A percentile compares a stretch with the other conserved stretches of the same genome.
Evolutionary conservation across 2,797 vertebrate species (phyloP).

Genomic region (Xenopus petersii): DNA sequence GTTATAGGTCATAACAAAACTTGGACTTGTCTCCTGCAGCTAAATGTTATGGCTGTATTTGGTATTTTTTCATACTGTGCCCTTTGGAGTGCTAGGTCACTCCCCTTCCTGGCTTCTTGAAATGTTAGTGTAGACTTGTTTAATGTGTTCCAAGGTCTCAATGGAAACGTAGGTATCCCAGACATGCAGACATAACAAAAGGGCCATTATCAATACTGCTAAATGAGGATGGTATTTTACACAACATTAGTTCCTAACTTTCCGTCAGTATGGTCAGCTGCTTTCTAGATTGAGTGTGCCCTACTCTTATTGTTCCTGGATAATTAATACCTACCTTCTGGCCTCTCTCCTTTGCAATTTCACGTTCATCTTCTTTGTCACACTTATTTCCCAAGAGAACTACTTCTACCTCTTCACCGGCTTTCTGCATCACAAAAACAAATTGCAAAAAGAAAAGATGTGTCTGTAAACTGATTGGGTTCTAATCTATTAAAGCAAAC

Average conservation of each 20-base stretch:
- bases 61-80: too few relatives aligned
- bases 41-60: too few relatives aligned
- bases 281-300: slow-evolving; percentile 41
- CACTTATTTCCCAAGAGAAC: slow-evolving; percentile 70
- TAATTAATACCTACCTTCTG: slow-evolving; percentile 63
- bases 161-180: too few relatives aligned
- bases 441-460: slow-evolving; percentile 30
- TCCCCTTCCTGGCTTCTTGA: too few relatives aligned
- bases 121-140: too few relatives aligned
- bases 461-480: slow-evolving; percentile 23
- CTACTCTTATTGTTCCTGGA: slow-evolving; percentile 36
- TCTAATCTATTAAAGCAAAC: slow-evolving; percentile 16
- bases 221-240: slow-evolving; percentile 23
- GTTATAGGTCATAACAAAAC: too few relatives aligned
- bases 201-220: slow-evolving; percentile 19
- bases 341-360: slow-evolving; percentile 63
- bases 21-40: too few relatives aligned
- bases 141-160: too few relatives aligned
- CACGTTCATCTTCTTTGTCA: slow-evolving; percentile 65
- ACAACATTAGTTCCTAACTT: slow-evolving; percentile 41
- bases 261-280: slow-evolving; percentile 37
- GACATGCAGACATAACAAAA: slow-evolving; percentile 16
- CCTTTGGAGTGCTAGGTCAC: too few relatives aligned
- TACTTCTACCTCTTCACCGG: slow-evolving; percentile 64
- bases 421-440: slow-evolving; percentile 56